Evolutionary conservation across 2,888 invertebrate species (phyloP), one percentile per base, ranked within the genome.

Genomic region (Mellilla xanthometata): DNA sequence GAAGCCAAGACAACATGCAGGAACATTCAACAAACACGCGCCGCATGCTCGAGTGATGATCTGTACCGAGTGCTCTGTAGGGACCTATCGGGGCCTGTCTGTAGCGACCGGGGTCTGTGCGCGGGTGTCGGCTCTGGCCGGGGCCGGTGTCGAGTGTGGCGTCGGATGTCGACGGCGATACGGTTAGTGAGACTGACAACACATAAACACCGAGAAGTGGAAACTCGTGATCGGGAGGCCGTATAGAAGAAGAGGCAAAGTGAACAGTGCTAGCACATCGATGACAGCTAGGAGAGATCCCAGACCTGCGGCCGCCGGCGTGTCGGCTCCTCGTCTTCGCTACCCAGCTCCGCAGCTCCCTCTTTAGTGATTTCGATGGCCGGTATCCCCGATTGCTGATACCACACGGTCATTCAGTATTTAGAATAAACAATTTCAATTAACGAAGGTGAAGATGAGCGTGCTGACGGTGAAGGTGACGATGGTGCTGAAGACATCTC

Each of bases 331-430:
- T 90, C 90, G 65, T 94, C 95, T 77, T 94, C 94, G 77, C 93
- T 93, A 83, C 92, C 91, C 88, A 93, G 92, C 81, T 94, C 93
- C 77, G 93, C 92, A 57, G 78, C 82, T 60, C 81, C 80, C 78
- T 96, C 95, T 92, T 95, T 95, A 76, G 95, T 95, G 82, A 96
- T 95, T 92, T 95, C 95, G 84, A 91, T 91, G 81, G 90, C 90
- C 72, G 90, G 90, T 83, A 90, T 90, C 81, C 90, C 90, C 76
- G 90, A 89, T 84, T 89, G 88, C 89, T 89, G 74, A 84, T 76
- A 85, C 86, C 85, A 86, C 76, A 87, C 64, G 77, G 75, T 86
- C 76, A 85, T 85, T 85, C 77, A 84, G 76, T 72, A 78, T 77
- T 76, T 77, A 68, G 79, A 62, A 68, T 68, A 63, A 68, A 65